phyloP scores from a whole-genome alignment of 2,888 invertebrate genomes.

The Cryptocephalus moraei region DNA sequence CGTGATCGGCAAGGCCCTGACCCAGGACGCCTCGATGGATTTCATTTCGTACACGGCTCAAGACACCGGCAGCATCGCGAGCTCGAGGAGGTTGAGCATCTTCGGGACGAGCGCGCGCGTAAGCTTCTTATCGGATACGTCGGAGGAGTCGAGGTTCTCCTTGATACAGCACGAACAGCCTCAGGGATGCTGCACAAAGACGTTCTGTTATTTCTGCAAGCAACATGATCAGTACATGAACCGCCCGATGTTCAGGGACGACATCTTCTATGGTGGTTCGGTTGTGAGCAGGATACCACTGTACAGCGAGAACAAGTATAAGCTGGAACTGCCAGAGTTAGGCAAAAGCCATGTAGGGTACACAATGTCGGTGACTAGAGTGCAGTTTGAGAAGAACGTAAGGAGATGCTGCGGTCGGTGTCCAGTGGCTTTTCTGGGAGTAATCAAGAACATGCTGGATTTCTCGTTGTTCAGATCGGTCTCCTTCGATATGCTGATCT shows the following conservation, averaged over 20 bases:
- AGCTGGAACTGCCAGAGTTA: not conserved
- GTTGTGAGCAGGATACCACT: not conserved
- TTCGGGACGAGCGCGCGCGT: no score
- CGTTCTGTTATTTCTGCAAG: not conserved
- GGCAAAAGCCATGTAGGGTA: slow-evolving; percentile 31
- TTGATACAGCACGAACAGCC: no score
- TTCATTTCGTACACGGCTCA: no score
- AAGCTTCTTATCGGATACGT: no score
- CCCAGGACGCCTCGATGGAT: no score
- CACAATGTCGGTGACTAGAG: slow-evolving; percentile 46
- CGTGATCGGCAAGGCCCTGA: no score
- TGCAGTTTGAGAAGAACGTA: slow-evolving; percentile 35
- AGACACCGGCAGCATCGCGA: no score
- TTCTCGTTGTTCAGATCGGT: slow-evolving; percentile 8
- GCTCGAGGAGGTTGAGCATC: no score
- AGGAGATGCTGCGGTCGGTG: slow-evolving; percentile 36
- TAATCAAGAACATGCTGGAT: slow-evolving; percentile 31
- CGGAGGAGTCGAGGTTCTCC: no score
- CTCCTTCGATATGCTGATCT: slow-evolving; percentile 31
- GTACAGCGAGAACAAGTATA: slow-evolving; percentile 5
- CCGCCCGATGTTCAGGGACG: slow-evolving; percentile 55
- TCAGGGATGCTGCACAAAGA: slow-evolving; percentile 9
- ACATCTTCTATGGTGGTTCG: slow-evolving; percentile 54
- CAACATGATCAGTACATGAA: slow-evolving; percentile 5
- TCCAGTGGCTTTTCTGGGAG: slow-evolving; percentile 26